Evolutionary conservation across 2,888 invertebrate species (phyloP).

Genomic region (Sicus ferrugineus): DNA sequence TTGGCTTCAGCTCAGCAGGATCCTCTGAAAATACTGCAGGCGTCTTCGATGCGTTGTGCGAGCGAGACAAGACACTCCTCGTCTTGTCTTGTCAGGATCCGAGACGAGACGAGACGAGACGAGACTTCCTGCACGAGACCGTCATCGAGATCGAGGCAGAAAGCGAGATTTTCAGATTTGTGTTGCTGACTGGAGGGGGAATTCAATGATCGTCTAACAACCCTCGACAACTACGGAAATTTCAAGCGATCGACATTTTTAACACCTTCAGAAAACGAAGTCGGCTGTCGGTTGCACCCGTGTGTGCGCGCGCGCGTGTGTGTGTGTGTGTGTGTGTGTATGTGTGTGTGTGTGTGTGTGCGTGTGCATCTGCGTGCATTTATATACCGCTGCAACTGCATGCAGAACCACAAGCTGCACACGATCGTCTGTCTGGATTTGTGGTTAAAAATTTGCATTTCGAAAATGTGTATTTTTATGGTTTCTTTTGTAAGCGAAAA

Average conservation of each 20-base stretch:
- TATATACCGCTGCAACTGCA: neutral
- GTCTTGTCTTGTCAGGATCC: too few relatives aligned
- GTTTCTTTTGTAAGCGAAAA: slow-evolving; percentile 26
- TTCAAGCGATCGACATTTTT: neutral
- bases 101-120: too few relatives aligned
- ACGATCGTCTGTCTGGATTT: slow-evolving; percentile 31
- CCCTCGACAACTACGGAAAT: too few relatives aligned
- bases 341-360: slow-evolving; percentile 4
- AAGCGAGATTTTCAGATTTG: too few relatives aligned
- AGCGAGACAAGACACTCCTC: too few relatives aligned
- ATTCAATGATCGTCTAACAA: neutral
- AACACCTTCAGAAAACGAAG: neutral
- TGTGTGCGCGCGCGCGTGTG: slow-evolving; percentile 37
- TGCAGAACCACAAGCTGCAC: slow-evolving; percentile 21
- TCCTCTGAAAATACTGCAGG: neutral
- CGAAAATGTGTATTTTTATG: slow-evolving; percentile 28
- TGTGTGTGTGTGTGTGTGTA: slow-evolving; percentile 39
- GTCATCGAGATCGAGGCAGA: too few relatives aligned
- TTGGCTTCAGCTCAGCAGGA: slow-evolving; percentile 28
- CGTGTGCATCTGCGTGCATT: neutral
- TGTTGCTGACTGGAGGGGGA: neutral
- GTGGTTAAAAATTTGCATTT: slow-evolving; percentile 32
- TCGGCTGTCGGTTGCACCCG: neutral
- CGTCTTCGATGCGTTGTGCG: too few relatives aligned
- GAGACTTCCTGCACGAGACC: too few relatives aligned